A percentile compares a stretch with the other conserved stretches of the same genome.
Evolutionary conservation across 2,113 vertebrate genomes (phyloP).

Genomic region (Sturnira hondurensis): DNA sequence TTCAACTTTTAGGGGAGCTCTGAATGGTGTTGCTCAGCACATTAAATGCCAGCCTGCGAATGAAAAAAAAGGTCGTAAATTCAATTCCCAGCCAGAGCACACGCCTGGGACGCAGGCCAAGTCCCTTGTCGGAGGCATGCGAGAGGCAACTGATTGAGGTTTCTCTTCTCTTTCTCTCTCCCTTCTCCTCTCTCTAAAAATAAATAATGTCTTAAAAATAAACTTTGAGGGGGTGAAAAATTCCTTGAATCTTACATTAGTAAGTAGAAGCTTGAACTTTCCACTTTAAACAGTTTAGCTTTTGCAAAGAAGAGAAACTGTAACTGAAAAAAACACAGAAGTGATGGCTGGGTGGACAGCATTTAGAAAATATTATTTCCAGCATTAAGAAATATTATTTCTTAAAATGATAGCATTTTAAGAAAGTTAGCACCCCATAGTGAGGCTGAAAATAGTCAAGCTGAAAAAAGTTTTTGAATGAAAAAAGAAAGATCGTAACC

Average conservation of each 20-base stretch:
- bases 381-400: no score
- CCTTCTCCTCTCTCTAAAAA: no score
- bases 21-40: no score
- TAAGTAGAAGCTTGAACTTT: background rate
- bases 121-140: no score
- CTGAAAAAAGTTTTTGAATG: background rate
- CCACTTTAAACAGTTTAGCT: background rate
- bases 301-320: background rate
- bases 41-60: no score
- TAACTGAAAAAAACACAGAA: background rate
- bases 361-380: conserved; percentile 9
- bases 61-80: no score
- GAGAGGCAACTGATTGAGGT: no score
- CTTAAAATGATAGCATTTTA: conserved; percentile 14
- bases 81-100: no score
- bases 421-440: background rate
- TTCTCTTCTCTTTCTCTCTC: no score
- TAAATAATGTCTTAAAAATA: no score
- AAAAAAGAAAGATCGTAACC: background rate
- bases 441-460: background rate
- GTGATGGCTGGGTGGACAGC: background rate
- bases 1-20: background rate
- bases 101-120: no score
- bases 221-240: background rate
- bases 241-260: background rate